A percentile compares a stretch with the other conserved stretches of the same genome.
Conservation (phyloP, 2,113 vertebrate genomes). For the Lichenostomus cassidix region DNA sequence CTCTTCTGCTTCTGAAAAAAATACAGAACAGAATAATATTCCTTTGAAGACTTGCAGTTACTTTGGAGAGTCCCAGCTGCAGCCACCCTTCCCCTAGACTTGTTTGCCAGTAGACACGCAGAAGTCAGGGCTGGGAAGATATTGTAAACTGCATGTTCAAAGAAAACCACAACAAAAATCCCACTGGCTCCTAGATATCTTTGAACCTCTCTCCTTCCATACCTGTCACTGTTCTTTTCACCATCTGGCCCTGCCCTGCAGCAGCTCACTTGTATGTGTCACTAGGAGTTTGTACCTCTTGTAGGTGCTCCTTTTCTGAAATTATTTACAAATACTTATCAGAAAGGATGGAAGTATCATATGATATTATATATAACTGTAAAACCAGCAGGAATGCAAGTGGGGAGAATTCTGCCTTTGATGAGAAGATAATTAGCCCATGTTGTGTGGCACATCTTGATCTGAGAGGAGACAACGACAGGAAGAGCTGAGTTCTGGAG, state of each 20-base stretch:
- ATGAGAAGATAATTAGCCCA: background rate
- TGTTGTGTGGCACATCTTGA: background rate
- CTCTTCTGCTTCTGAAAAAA: background rate
- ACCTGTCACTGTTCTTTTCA: background rate
- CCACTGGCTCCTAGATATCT: background rate
- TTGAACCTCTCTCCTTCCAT: background rate
- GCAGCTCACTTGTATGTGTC: background rate
- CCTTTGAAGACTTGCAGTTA: background rate
- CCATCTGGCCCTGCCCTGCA: background rate
- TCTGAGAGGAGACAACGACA: accelerated
- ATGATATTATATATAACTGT: background rate
- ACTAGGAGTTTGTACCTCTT: background rate
- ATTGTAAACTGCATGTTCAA: accelerated
- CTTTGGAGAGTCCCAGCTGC: background rate
- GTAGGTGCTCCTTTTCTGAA: background rate
- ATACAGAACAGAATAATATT: background rate
- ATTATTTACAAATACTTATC: background rate
- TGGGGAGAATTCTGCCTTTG: background rate
- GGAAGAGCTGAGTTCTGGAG: background rate
- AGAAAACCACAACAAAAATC: background rate
- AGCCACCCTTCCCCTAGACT: background rate
- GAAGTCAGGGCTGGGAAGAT: background rate
- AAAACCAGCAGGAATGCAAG: background rate
- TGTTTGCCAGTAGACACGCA: background rate
- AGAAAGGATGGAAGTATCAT: background rate